A percentile compares a stretch with the other conserved stretches of the same genome.
Evolutionary conservation across 2,113 vertebrate species (phyloP).

Genomic region (Martes martes): DNA sequence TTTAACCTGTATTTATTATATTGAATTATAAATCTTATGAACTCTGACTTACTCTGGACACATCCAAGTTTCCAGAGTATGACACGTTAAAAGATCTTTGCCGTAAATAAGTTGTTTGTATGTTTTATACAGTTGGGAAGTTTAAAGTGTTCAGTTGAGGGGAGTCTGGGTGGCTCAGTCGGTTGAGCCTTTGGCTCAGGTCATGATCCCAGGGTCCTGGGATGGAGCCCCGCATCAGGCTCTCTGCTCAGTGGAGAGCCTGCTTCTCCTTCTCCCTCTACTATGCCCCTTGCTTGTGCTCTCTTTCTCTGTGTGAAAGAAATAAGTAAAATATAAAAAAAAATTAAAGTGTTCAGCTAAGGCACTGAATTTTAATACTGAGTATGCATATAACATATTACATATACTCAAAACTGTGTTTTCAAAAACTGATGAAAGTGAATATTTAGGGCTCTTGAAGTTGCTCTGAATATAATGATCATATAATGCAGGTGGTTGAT

Average conservation of each 20-base stretch:
- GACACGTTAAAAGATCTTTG: not conserved
- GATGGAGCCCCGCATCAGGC: too few relatives aligned
- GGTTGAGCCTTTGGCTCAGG: not conserved
- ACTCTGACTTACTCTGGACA: not conserved
- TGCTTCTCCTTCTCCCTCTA: not conserved
- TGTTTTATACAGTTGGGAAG: not conserved
- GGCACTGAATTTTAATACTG: not conserved
- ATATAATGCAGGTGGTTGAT: not conserved
- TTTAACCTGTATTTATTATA: not conserved
- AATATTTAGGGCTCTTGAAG: not conserved
- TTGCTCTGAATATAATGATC: not conserved
- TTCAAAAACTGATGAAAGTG: not conserved
- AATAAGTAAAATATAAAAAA: too few relatives aligned
- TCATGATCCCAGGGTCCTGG: not conserved
- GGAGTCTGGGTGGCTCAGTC: not conserved
- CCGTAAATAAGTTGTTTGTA: not conserved
- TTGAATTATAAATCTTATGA: not conserved
- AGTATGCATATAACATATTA: not conserved
- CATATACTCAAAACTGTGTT: not conserved
- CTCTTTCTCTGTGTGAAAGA: not conserved
- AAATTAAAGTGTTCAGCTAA: not conserved
- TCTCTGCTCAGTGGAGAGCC: not conserved
- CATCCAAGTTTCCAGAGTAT: not conserved
- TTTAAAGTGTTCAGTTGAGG: not conserved
- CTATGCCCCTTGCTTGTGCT: not conserved